Evolutionary conservation across 2,888 invertebrate genomes (phyloP), one percentile per base, ranked within the genome.

Genomic region (Melolontha melolontha): DNA sequence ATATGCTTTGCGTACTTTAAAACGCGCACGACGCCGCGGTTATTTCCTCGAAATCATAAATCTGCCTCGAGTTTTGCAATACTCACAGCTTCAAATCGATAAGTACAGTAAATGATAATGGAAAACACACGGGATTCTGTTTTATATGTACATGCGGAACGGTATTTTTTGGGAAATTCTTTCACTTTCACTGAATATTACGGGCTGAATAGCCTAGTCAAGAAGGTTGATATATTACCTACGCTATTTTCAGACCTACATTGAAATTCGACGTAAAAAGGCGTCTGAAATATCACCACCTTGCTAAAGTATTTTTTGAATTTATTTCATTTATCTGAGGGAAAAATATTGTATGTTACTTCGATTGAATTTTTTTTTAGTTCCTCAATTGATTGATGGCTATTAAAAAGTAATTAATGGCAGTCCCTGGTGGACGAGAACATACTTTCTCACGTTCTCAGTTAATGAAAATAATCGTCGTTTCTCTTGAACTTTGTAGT

Each of bases 81-180:
- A 62, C 34, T 47, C 47, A 2, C 34, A 47, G 47, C 8, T 62
- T 17, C 11, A 34, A 62, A 62, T 47, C 59, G 59, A 34, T 62
- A 62, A 47, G 39, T 62, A 62, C 47, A 62, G 47, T 8, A 42
- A 49, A 47, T 62, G 59, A 62, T 62, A 62, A 62, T 62, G 59
- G 59, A 62, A 47, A 49, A 62, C 34, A 62, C 59, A 47, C 34
- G 47, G 27, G 42, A 47, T 62, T 62, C 59, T 62, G 59, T 62
- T 62, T 62, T 47, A 47, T 62, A 34, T 29, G 59, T 47, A 27
- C 17, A 17, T 34, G 34, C n/a, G 17, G 44, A 57, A 42, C 44
- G 14, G 16, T 62, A 16, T 49, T 49, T 62, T 62, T 62, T 14
- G 16, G 59, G 17, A 39, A 49, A 62, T 47, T 62, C 59, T 62